Evolutionary conservation across 2,888 invertebrate genomes (phyloP).

Genomic region (Urechis unicinctus): DNA sequence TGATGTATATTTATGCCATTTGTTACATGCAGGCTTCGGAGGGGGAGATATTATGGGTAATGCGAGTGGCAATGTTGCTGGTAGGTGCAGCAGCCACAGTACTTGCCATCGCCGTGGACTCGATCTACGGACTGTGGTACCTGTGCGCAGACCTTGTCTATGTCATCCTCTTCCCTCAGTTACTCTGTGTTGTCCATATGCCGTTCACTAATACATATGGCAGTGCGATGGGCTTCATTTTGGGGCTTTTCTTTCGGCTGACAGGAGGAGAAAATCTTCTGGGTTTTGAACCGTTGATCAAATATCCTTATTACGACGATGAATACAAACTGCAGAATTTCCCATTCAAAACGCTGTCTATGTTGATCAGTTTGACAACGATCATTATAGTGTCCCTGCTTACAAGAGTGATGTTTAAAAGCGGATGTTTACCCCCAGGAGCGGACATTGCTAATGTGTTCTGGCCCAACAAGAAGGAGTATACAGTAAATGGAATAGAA

Average conservation of each 20-base stretch:
- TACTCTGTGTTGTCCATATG: constrained; percentile 95
- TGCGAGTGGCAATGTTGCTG: constrained; percentile 82
- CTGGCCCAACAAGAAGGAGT: too few relatives aligned
- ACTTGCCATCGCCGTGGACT: constrained; percentile 94
- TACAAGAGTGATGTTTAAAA: not conserved
- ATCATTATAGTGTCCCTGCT: constrained; percentile 4
- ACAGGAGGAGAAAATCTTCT: constrained; percentile 81
- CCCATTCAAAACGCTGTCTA: constrained; percentile 88
- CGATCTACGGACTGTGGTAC: constrained; percentile 96
- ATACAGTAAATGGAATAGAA: too few relatives aligned
- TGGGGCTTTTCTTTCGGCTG: constrained; percentile 69
- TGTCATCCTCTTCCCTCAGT: too few relatives aligned
- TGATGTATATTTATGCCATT: not conserved
- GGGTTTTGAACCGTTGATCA: constrained; percentile 72
- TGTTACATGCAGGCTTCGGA: constrained; percentile 4
- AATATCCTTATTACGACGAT: constrained; percentile 67
- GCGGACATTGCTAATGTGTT: too few relatives aligned
- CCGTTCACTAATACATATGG: constrained; percentile 95
- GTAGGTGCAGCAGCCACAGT: constrained; percentile 82
- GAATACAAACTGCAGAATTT: constrained; percentile 65
- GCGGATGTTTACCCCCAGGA: too few relatives aligned
- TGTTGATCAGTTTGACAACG: constrained; percentile 62
- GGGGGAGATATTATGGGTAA: constrained; percentile 77
- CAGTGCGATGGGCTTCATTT: constrained; percentile 58
- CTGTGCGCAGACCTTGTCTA: constrained; percentile 99